Conservation (phyloP, 1,140 invertebrate genomes). For the Cephus cinctus region DNA sequence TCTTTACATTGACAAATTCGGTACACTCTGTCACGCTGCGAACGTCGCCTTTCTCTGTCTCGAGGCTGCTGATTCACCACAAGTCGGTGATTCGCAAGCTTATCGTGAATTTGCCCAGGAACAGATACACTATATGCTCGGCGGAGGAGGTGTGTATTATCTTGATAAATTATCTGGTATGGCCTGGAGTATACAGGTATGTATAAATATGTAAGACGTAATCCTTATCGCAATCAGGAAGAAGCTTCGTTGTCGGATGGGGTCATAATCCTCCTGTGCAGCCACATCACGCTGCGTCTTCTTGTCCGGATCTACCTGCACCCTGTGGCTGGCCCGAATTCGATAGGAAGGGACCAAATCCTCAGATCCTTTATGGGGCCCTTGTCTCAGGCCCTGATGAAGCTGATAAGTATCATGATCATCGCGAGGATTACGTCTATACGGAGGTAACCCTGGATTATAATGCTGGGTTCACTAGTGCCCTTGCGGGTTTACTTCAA, state of each 20-base stretch:
- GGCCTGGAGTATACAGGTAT: too few species aligned
- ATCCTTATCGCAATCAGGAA: too few species aligned
- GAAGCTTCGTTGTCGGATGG: conserved; percentile 67
- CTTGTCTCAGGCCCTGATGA: conserved; percentile 61
- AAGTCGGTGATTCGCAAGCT: conserved; percentile 35
- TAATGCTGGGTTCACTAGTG: conserved; percentile 61
- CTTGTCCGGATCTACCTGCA: conserved; percentile 55
- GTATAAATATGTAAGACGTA: too few species aligned
- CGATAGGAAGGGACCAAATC: conserved; percentile 50
- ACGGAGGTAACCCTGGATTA: conserved; percentile 63
- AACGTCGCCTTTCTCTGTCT: conserved; percentile 63
- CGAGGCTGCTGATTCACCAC: conserved; percentile 51
- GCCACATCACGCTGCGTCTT: conserved; percentile 59
- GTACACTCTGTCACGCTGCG: conserved; percentile 61
- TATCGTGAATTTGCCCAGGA: conserved; percentile 61
- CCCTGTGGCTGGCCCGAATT: conserved; percentile 58
- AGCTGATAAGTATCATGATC: conserved; percentile 57
- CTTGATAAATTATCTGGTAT: too few species aligned
- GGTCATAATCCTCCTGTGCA: conserved; percentile 60
- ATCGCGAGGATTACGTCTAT: conserved; percentile 57
- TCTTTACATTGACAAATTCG: conserved; percentile 60
- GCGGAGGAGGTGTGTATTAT: conserved; percentile 43
- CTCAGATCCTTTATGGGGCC: conserved; percentile 59
- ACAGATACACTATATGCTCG: conserved; percentile 67
- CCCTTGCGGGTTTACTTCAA: conserved; percentile 52